Base-by-base conservation (phyloP, 92 coral and sea anemone species). In the Umimayanthus chanpuru region DNA sequence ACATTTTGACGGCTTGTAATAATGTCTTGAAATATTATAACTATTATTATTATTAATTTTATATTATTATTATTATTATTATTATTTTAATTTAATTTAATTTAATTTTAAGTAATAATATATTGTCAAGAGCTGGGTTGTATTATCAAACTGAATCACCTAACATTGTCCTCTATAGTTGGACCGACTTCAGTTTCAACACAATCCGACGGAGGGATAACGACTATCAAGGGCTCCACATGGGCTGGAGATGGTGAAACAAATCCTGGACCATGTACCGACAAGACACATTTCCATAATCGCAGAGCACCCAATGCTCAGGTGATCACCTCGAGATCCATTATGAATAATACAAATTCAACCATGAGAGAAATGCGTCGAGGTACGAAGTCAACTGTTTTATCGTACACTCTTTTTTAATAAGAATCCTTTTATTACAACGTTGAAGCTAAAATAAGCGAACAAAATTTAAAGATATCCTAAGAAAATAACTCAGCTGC, bases 361-460 rank as follows among this genome's bases (percentile, higher is more conserved):
- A 83, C 78, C 12, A 83, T 68, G 44, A 70, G 77, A 72, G 67
- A 70, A 44, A 83, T 83, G 87, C 87, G n/a, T 55, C 70, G 84
- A 30, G 84, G 84, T 80, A 80, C 11, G 68, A 28, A 28, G 23
- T 2, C 64, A 18, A 16, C 7, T 4, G n/a, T 18, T 5, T 20
- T 18, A 61, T 61, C 68, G 25, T 5, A 61, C 14, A 53, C 18
- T 11, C 18, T 53, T 47, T 53, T 53, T 53, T 53, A 32, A 53
- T 53, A 9, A 9, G 10, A 53, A 53, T 14, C 16, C 14, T 53
- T 47, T 53, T 53, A 2, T 53, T 11, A 53, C 2, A 12, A 9
- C 11, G 58, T 53, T 11, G 18, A 7, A 9, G 58, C 16, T 53
- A 6, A 61, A 61, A 0, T 0, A 61, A 18, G 5, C 68, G 25